Evolutionary conservation across 2,797 vertebrate species (phyloP).

Genomic region (Hypotaenidia philippensis): DNA sequence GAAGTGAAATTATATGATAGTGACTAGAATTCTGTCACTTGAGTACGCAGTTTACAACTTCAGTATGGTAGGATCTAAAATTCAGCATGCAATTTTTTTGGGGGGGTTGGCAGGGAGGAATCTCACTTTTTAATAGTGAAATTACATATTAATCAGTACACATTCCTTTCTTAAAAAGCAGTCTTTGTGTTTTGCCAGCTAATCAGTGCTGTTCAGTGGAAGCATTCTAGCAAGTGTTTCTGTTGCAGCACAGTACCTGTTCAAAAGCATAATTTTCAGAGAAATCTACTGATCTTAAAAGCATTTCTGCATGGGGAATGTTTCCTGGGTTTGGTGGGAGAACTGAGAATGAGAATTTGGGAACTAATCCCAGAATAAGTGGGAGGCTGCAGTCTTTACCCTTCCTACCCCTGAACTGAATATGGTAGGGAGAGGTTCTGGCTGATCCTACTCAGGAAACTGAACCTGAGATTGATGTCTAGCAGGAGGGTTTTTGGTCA

Average conservation of each 20-base stretch:
- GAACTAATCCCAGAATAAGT: background rate
- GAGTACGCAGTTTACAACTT: background rate
- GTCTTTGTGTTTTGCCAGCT: constrained; percentile 26
- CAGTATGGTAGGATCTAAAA: background rate
- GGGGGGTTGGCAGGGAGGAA: too few species aligned
- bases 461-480: background rate
- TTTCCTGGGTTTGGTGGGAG: background rate
- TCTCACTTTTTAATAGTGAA: background rate
- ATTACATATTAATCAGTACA: background rate
- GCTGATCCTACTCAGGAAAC: background rate
- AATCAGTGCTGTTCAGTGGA: background rate
- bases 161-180: background rate
- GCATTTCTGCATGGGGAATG: background rate
- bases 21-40: background rate
- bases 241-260: background rate
- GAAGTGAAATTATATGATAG: background rate
- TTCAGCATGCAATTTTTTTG: background rate
- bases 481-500: background rate
- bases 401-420: background rate
- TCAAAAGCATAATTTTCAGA: background rate
- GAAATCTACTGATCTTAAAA: background rate
- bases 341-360: background rate
- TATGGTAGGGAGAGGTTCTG: background rate
- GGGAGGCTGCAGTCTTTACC: background rate
- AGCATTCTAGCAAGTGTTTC: background rate